phyloP scores from a whole-genome alignment of 1,140 invertebrate species.

The Acromyrmex charruanus region DNA sequence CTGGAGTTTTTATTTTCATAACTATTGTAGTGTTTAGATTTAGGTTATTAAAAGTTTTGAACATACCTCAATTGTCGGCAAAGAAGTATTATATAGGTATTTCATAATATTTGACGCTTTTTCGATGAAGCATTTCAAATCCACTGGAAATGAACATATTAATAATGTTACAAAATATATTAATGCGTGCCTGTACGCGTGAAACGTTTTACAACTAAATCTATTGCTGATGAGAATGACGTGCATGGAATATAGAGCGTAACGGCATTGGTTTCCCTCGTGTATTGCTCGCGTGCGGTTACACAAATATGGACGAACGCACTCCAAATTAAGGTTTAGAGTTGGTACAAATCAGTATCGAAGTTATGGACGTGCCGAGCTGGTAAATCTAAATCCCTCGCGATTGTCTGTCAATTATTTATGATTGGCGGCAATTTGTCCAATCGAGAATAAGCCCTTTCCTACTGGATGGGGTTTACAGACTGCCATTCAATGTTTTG shows the following conservation, averaged over 20 bases:
- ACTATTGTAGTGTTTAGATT: background rate
- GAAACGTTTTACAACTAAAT: conserved; percentile 56
- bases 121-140: conserved; percentile 29
- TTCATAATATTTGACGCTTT: conserved; percentile 27
- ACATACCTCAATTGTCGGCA: background rate
- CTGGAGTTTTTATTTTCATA: background rate
- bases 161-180: conserved; percentile 57
- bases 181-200: conserved; percentile 38
- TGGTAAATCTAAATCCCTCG: conserved; percentile 75
- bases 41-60: background rate
- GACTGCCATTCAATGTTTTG: conserved; percentile 71
- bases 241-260: conserved; percentile 45
- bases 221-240: conserved; percentile 57
- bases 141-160: conserved; percentile 27
- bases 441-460: conserved; percentile 78
- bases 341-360: conserved; percentile 70
- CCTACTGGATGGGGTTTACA: conserved; percentile 72
- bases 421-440: conserved; percentile 82
- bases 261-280: conserved; percentile 37
- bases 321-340: conserved; percentile 67
- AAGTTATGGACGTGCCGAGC: conserved; percentile 71
- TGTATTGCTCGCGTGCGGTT: conserved; percentile 50
- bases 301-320: conserved; percentile 48
- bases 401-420: conserved; percentile 84
- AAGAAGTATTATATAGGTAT: background rate